Percentiles rank a stretch among this genome's conserved stretches.
Conservation (phyloP, 2,113 vertebrate genomes). For the Thermophis baileyi region DNA sequence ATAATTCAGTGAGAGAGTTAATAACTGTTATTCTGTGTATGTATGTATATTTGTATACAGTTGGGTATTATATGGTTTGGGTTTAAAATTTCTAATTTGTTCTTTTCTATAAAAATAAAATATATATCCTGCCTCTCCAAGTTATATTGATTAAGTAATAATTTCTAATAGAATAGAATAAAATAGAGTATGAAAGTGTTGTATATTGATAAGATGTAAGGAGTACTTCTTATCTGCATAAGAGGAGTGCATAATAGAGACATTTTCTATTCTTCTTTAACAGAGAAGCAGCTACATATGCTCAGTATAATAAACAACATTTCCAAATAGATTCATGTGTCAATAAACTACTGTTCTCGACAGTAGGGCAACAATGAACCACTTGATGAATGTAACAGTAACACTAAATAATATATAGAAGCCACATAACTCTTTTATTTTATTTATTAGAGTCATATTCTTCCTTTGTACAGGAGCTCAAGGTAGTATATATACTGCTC, state of each 20-base stretch:
- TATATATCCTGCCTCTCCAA: background rate
- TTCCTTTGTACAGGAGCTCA: background rate
- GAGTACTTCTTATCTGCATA: background rate
- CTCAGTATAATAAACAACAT: background rate
- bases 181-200: background rate
- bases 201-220: background rate
- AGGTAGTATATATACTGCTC: background rate
- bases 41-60: background rate
- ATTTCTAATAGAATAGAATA: background rate
- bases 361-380: background rate
- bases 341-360: background rate
- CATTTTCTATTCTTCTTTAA: background rate
- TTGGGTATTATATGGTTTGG: background rate
- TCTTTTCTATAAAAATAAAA: background rate
- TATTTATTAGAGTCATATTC: background rate
- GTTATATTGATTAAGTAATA: background rate
- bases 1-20: background rate
- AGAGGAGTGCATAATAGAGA: background rate
- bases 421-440: background rate
- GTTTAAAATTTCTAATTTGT: background rate
- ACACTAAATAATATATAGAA: background rate
- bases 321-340: background rate
- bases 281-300: background rate
- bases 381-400: background rate
- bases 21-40: background rate